Evolutionary conservation across 2,888 invertebrate species (phyloP), one percentile per base, ranked within the genome.

Genomic region (Gymnocheta viridis): DNA sequence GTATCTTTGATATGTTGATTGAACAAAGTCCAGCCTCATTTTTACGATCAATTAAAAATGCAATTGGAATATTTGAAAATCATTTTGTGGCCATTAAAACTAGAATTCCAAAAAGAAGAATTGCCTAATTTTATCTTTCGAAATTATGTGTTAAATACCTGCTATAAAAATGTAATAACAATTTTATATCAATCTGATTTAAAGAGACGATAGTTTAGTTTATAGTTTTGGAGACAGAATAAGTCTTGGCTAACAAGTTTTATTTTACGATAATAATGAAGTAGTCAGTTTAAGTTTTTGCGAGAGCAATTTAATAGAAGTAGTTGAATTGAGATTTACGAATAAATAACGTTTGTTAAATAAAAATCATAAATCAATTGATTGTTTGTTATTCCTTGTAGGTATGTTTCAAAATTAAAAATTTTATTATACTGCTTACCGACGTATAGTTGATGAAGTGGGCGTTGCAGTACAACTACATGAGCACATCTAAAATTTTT

Each of bases 111-210:
- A 14, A 56, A 56, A 17, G 2, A 24, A 69, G 12, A 54, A 44
- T 14, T 56, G 17, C 17, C 49, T 19, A 17, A 56, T 17, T 56
- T 70, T 27, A 70, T 56, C 24, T 38, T 1, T 29, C 9, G 3
- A 27, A 56, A 70, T 56, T 24, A 41, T 56, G 70, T 70, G 56
- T 5, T 70, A 70, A 69, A 69, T 69, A 56, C 54, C 24, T 14
- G 27, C 12, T 3, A 69, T 38, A 54, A 69, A 69, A 67, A 49
- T n/a, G 9, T 1, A 69, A 51, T 24, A 69, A 70, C 41, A 56
- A 17, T 27, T 24, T 51, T 35, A 38, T 54, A 69, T 10, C 9
- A 24, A 51, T 54, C 12, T 41, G 10, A 9, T 69, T 54, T 38
- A 10, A 19, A 29, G 1, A 49, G 22, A 14, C 22, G 24, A 12